Base-by-base conservation (phyloP, 2,888 invertebrate species). In the Lumbricus terrestris region DNA sequence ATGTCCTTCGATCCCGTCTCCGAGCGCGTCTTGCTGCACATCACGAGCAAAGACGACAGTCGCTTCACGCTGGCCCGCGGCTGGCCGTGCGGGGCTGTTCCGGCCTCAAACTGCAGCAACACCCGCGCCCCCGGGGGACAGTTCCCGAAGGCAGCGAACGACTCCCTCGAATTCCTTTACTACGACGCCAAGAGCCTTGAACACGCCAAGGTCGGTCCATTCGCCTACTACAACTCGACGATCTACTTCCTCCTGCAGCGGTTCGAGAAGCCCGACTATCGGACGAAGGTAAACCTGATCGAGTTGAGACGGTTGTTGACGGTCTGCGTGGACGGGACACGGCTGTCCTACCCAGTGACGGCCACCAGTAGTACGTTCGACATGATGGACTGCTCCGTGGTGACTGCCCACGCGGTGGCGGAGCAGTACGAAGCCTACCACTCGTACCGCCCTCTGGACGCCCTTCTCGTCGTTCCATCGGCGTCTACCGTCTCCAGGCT, bases 141-240 rank as follows among this genome's bases (percentile, higher is more conserved):
- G 40, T 33, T n/a, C 82, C 33, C 82, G 23, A 82, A 35, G 20
- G 85, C n/a, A n/a, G n/a, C 85, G 0, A 85, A 85, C 85, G 35
- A 85, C 85, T 85, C 85, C 35, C 42, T 90, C 42, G 42, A 35
- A 29, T 40, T 88, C 33, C 82, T 91, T 20, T 91, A 85, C 90
- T 47, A 85, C 88, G 88, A 91, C 54, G 90, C 91, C 37, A 91
- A 91, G 88, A 91, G 88, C 88, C 82, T 90, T 23, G 91, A 91
- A 47, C 88, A 88, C 33, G 90, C 90, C 82, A 40, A 88, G 82
- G 88, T 91, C 18, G 91, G 91, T 38, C 91, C 91, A 0, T 88
- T 91, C 54, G 90, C 90, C n/a, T 83, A 83, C 34, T 83, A 88
- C 69, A 35, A 91, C 54, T 82, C 54, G 34, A 34, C 42, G 20